A percentile compares a stretch with the other conserved stretches of the same genome.
These are phyloP conservation scores for Murina feae DNA, from an alignment of 2,113 vertebrate species.

Conservation along the genomic window DNA sequence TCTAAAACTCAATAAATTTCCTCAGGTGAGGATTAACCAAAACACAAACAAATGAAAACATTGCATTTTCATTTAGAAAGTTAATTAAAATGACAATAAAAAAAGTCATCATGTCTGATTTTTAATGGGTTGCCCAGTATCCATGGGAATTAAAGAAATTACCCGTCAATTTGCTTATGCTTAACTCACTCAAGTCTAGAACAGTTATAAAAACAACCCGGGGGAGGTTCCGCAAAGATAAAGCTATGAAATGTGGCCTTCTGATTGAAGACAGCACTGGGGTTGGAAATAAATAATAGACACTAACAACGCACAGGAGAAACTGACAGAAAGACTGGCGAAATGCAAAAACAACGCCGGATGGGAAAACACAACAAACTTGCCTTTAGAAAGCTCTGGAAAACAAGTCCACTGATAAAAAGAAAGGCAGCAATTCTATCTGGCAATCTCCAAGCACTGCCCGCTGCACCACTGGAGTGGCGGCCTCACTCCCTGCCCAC, in stretches of 20 bases:
- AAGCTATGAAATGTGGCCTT: not conserved
- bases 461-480: not conserved
- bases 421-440: not conserved
- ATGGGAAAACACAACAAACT: not conserved
- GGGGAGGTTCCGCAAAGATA: slow-evolving; percentile 11
- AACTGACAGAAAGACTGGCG: not conserved
- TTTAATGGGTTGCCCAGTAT: not conserved
- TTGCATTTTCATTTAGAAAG: not conserved
- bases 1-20: no score
- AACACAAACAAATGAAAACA: no score
- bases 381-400: not conserved
- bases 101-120: not conserved
- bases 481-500: not conserved
- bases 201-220: not conserved
- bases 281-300: not conserved
- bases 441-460: not conserved
- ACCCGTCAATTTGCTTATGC: not conserved
- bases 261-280: not conserved
- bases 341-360: not conserved
- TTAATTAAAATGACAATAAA: not conserved
- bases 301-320: not conserved
- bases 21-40: no score
- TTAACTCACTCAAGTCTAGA: not conserved
- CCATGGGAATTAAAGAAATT: not conserved
- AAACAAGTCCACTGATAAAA: not conserved